Percentiles rank a stretch among this genome's conserved stretches.
Evolutionary conservation across 2,888 invertebrate species (phyloP).

Genomic region (Leptinotarsa peninsularis): DNA sequence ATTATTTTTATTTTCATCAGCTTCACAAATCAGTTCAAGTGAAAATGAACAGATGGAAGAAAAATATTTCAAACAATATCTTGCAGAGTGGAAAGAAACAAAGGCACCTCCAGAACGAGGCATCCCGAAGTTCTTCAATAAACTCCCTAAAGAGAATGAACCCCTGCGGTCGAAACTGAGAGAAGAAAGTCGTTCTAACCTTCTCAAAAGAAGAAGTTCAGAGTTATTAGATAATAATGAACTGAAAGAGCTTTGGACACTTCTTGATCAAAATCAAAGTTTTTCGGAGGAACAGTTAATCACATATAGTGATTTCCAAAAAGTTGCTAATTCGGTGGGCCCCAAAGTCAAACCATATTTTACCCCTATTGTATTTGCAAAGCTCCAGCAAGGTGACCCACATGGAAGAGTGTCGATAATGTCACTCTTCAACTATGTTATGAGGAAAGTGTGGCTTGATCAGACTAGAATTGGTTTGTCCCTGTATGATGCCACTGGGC

Average conservation of each 20-base stretch:
- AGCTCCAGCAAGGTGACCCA: conserved; percentile 86
- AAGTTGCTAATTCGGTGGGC: conserved; percentile 81
- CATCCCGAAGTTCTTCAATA: conserved; percentile 82
- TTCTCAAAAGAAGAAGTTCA: conserved; percentile 86
- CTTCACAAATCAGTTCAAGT: conserved; percentile 50
- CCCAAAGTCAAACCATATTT: conserved; percentile 75
- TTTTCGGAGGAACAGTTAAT: conserved; percentile 85
- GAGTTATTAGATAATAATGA: conserved; percentile 90
- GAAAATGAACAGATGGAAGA: conserved; percentile 59
- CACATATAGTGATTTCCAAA: conserved; percentile 86
- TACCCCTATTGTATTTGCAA: conserved; percentile 87
- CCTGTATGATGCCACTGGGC: conserved; percentile 92
- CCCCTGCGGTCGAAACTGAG: conserved; percentile 82
- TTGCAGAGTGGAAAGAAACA: conserved; percentile 54
- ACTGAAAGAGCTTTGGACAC: conserved; percentile 82
- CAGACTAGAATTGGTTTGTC: conserved; percentile 95
- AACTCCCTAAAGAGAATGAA: conserved; percentile 82
- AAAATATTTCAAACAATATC: conserved; percentile 55
- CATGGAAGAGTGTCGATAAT: conserved; percentile 89
- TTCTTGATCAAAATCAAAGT: conserved; percentile 85
- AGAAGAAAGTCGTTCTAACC: conserved; percentile 89
- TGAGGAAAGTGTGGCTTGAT: conserved; percentile 94
- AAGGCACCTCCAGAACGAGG: conserved; percentile 67
- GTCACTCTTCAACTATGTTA: conserved; percentile 93
- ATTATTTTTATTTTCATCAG: conserved; percentile 21